Conservation (phyloP, 1,140 invertebrate species). For the Heliconius melpomene region DNA sequence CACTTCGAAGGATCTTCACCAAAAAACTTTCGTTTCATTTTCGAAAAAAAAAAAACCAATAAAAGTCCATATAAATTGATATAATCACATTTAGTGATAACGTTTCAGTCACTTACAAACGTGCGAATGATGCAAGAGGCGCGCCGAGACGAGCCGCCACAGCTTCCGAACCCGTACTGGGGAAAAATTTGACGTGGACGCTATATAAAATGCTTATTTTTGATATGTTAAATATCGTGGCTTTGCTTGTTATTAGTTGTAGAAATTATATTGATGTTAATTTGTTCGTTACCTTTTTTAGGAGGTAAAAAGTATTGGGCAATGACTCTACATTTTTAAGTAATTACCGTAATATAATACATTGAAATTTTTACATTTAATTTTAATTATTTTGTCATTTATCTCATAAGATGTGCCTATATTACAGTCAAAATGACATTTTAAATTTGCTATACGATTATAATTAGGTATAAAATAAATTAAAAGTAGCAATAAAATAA, state of each 20-base stretch:
- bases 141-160: conserved; percentile 1
- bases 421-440: no score
- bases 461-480: no score
- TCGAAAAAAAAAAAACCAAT: neutral
- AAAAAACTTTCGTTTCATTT: neutral
- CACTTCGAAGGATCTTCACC: neutral
- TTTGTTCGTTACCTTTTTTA: neutral
- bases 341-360: neutral
- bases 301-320: no score
- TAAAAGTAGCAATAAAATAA: no score
- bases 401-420: no score
- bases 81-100: conserved; percentile 3
- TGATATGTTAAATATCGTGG: neutral
- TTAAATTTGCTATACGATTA: no score
- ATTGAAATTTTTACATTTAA: no score
- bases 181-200: neutral
- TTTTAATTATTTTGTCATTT: no score
- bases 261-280: neutral
- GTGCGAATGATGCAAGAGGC: neutral
- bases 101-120: conserved; percentile 8
- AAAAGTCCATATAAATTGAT: neutral
- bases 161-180: conserved; percentile 5
- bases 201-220: neutral
- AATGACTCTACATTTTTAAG: neutral
- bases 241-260: neutral